Evolutionary conservation across 2,888 invertebrate species (phyloP).

Genomic region (Acronicta psi): DNA sequence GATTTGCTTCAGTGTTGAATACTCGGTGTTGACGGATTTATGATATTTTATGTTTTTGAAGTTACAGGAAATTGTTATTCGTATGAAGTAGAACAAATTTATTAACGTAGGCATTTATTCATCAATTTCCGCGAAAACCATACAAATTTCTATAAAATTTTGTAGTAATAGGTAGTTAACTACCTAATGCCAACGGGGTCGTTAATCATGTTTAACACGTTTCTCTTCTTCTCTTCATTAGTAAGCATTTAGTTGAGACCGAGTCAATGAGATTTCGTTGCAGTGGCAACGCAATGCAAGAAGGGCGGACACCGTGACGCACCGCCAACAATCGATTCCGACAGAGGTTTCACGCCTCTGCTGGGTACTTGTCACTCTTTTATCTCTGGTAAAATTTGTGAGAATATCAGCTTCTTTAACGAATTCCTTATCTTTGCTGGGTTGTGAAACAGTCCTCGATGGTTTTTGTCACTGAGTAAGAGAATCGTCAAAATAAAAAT

Average conservation of each 20-base stretch:
- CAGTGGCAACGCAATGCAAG: conserved; percentile 25
- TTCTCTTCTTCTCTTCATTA: conserved; percentile 54
- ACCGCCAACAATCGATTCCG: conserved; percentile 80
- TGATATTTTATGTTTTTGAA: background rate
- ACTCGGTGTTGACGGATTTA: too few relatives aligned
- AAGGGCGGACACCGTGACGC: conserved; percentile 68
- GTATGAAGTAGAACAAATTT: conserved; percentile 19
- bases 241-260: conserved; percentile 22
- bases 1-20: too few relatives aligned
- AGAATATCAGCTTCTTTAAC: conserved; percentile 51
- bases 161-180: too few relatives aligned
- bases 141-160: conserved; percentile 13
- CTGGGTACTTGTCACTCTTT: conserved; percentile 72
- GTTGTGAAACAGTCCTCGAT: conserved; percentile 32
- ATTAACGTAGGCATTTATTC: conserved; percentile 7
- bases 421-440: conserved; percentile 48
- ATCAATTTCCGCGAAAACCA: conserved; percentile 14
- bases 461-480: conserved; percentile 26
- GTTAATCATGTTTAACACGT: conserved; percentile 48
- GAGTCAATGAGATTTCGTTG: conserved; percentile 32
- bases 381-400: conserved; percentile 52
- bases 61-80: conserved; percentile 26
- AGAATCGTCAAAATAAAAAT: conserved; percentile 15
- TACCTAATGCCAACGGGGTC: conserved; percentile 4
- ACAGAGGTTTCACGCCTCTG: conserved; percentile 74